Evolutionary conservation across 2,888 invertebrate genomes (phyloP).

Genomic region (Halictus ligatus): DNA sequence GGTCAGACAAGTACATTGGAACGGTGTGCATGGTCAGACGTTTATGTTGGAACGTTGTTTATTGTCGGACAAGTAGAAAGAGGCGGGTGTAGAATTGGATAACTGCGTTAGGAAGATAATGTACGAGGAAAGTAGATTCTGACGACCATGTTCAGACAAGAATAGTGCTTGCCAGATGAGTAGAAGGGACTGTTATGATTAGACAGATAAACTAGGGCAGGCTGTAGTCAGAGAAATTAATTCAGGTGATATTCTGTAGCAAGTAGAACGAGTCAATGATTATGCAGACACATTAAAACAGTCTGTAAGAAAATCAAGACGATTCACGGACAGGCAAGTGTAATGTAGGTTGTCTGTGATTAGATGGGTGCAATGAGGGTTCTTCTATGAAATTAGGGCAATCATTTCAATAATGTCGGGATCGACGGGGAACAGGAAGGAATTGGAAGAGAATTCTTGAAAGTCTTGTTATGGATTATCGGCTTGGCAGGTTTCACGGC

Average conservation of each 20-base stretch:
- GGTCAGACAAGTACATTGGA: background rate
- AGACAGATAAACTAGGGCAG: background rate
- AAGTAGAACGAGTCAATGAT: background rate
- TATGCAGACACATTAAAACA: background rate
- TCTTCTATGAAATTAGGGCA: background rate
- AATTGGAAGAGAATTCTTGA: conserved; percentile 40
- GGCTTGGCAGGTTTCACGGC: conserved; percentile 59
- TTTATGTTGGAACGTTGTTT: background rate
- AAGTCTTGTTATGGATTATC: conserved; percentile 60
- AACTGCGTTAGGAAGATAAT: background rate
- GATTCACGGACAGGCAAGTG: background rate
- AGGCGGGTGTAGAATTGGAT: background rate
- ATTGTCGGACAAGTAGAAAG: background rate
- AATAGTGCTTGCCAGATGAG: background rate
- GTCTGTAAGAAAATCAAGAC: background rate
- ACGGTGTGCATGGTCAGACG: background rate
- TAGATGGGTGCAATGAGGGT: background rate
- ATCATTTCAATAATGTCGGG: background rate
- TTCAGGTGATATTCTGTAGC: too few species aligned
- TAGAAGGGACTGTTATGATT: background rate
- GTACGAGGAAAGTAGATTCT: background rate
- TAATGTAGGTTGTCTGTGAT: background rate
- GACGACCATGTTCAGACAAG: background rate
- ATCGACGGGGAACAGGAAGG: background rate
- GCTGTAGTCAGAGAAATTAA: too few species aligned